Conservation (phyloP, 2,797 vertebrate genomes). For the Alosa sapidissima region DNA sequence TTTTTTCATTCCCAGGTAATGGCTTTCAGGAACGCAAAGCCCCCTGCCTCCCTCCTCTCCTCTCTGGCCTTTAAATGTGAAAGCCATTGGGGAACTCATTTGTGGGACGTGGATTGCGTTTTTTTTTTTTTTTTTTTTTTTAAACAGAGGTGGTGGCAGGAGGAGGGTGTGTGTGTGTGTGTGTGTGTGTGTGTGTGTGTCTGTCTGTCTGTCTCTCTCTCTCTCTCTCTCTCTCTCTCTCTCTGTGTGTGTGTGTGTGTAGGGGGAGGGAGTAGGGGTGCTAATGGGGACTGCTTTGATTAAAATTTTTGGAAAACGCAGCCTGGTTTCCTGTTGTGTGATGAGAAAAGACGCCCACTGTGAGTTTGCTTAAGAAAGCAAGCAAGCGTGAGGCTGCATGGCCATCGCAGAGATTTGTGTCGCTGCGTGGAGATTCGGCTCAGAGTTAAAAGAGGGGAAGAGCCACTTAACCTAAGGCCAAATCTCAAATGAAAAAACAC, state of each 20-base stretch:
- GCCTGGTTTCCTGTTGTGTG: conserved; percentile 29
- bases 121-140: background rate
- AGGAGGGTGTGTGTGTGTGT: background rate
- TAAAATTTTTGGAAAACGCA: conserved; percentile 29
- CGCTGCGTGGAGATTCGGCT: conserved; percentile 32
- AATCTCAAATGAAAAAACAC: background rate
- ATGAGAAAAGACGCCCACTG: conserved; percentile 37
- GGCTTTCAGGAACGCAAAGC: conserved; percentile 34
- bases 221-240: no score
- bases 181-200: conserved; percentile 4
- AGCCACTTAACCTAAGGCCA: background rate
- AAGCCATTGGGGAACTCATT: conserved; percentile 50
- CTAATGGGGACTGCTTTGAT: conserved; percentile 5
- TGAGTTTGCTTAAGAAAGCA: conserved; percentile 32
- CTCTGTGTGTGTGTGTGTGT: background rate
- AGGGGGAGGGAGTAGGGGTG: background rate
- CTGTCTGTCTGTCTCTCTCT: background rate
- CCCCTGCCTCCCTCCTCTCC: background rate
- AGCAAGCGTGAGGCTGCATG: background rate
- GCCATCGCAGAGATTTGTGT: background rate
- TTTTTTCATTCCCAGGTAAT: conserved; percentile 44
- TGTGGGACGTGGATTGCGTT: conserved; percentile 35
- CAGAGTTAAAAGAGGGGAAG: conserved; percentile 38
- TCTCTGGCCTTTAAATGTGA: conserved; percentile 34
- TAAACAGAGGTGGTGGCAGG: background rate